These are phyloP conservation scores for Malurus melanocephalus DNA, from an alignment of 2,113 vertebrate species.

Conservation along the genomic window DNA sequence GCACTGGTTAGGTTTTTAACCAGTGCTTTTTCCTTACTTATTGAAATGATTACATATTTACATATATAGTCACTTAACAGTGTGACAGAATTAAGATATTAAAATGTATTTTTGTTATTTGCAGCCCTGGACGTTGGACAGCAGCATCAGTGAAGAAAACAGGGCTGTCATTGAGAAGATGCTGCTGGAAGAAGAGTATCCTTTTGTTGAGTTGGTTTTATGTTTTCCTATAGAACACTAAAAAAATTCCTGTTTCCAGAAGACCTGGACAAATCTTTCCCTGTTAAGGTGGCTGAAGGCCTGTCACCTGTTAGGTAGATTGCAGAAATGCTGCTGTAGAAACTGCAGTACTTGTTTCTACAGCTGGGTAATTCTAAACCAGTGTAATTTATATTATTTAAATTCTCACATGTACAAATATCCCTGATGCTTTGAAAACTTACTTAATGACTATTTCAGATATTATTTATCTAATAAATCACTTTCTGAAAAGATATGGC, in stretches of 20 bases:
- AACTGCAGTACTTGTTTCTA: not conserved
- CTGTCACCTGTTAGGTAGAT: not conserved
- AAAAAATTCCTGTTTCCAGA: not conserved
- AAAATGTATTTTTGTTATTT: constrained; percentile 4
- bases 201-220: constrained; percentile 52
- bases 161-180: constrained; percentile 91
- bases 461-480: constrained; percentile 79
- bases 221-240: not conserved
- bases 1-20: not conserved
- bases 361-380: not conserved
- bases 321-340: not conserved
- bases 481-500: constrained; percentile 79
- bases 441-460: constrained; percentile 62
- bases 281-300: not conserved
- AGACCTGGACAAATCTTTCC: not conserved
- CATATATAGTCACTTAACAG: not conserved
- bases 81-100: not conserved
- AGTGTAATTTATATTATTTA: not conserved
- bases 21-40: not conserved
- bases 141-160: constrained; percentile 92
- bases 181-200: constrained; percentile 98
- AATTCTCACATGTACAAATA: not conserved
- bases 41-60: not conserved
- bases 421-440: not conserved
- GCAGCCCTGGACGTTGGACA: constrained; percentile 93